A percentile compares a stretch with the other conserved stretches of the same genome.
These are phyloP conservation scores for Botia almorhae DNA, from an alignment of 2,797 vertebrate species.

Conservation along the genomic window DNA sequence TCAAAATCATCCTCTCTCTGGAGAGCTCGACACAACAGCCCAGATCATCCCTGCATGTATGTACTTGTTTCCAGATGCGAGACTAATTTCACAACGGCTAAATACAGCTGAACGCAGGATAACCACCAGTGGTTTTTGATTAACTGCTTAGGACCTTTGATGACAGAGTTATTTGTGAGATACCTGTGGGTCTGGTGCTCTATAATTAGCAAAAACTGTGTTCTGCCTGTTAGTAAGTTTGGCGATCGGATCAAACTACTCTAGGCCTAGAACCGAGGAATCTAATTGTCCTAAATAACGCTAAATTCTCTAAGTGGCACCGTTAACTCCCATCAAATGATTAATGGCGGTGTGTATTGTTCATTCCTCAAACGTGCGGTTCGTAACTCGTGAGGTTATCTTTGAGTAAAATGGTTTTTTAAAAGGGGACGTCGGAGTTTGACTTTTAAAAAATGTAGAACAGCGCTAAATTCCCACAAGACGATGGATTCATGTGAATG, in stretches of 20 bases:
- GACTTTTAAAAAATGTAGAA: constrained; percentile 2
- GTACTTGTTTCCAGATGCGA: constrained; percentile 44
- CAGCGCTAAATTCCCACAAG: background rate
- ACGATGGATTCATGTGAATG: background rate
- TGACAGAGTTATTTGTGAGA: constrained; percentile 40
- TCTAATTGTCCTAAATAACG: constrained; percentile 25
- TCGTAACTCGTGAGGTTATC: constrained; percentile 5
- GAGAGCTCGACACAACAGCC: constrained; percentile 15
- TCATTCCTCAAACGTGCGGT: constrained; percentile 5
- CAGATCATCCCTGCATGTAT: constrained; percentile 41
- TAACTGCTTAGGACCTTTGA: constrained; percentile 46
- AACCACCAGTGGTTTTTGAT: constrained; percentile 50
- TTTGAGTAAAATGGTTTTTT: constrained; percentile 12
- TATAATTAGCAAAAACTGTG: constrained; percentile 24
- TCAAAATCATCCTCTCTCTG: constrained; percentile 23
- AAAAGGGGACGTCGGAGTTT: background rate
- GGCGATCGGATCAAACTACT: constrained; percentile 8
- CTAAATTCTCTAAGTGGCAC: constrained; percentile 25
- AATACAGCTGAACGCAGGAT: constrained; percentile 45
- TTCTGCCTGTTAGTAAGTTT: constrained; percentile 8
- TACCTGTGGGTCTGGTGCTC: constrained; percentile 37
- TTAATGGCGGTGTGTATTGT: constrained; percentile 26
- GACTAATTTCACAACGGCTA: constrained; percentile 43
- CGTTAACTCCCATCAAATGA: constrained; percentile 6
- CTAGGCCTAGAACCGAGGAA: background rate